Evolutionary conservation across 2,888 invertebrate species (phyloP), one percentile per base, ranked within the genome.

Genomic region (Frankliniella fusca): DNA sequence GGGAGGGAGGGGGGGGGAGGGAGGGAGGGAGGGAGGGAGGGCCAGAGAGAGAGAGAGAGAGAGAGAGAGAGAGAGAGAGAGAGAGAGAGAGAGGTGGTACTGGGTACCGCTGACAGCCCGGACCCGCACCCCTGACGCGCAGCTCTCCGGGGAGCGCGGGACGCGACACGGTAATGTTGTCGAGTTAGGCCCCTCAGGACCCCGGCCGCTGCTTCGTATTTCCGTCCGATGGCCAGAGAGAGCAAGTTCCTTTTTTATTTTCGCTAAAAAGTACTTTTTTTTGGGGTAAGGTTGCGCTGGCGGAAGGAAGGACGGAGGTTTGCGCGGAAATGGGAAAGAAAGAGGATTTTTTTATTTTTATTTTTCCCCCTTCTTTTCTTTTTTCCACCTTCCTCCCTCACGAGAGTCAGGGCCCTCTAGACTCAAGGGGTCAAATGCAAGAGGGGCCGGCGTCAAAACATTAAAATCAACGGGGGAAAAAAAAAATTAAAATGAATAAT

Each of bases 401-500:
- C 18, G 54, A 54, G 20, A 54, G 11, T 5, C 18, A 15, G 54
- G 54, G 15, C 0, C 5, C 15, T 54, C 15, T 54, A 20, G 54
- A 54, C 18, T 76, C 70, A 27, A 76, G 70, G 70, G 70, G 70
- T 76, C 70, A 76, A 76, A 76, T 27, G 12, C 70, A 27, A 11
- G 61, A 61, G 61, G n/a, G 10, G 27, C 23, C 70, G 70, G 70
- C 70, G 70, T 76, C 70, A 76, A 23, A 76, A 76, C 70, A 76
- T 76, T 76, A 76, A 76, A 76, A 76, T 76, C 70, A 76, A 76
- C 70, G 18, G 15, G 12, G 54, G 18, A 18, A 54, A 12, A 76
- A 76, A 76, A 76, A 76, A 76, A 76, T 76, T 76, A 76, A 76
- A 76, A 76, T 76, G 70, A 76, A 76, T 76, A 76, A 76, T 76